Base-by-base conservation (phyloP, 2,888 invertebrate species). In the Cryptus armator region DNA sequence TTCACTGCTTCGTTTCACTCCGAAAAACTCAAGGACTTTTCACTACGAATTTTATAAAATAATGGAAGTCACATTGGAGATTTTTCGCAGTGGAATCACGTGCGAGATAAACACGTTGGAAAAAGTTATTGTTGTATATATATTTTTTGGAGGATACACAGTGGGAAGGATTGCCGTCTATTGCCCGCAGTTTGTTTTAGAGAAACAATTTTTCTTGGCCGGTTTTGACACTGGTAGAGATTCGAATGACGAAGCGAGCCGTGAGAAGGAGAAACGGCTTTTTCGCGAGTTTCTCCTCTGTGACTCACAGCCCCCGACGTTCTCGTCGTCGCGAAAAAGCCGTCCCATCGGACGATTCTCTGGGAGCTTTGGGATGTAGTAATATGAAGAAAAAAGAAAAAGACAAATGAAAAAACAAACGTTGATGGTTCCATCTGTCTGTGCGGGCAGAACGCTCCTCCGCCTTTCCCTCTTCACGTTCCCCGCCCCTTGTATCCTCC, bases 401-500 rank as follows among this genome's bases (percentile, higher is more conserved):
- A 70, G 14, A 48, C 44, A 68, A 24, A 37, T 9, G 46, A 46
- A 67, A 56, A 70, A 48, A 48, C 24, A 68, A 24, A 44, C 24
- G 37, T 37, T 37, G 70, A 78, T 70, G 62, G 68, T 62, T 48
- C 48, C 78, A 78, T 51, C 78, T 78, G 78, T 70, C 46, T 12
- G 48, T 37, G 64, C 29, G 46, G 14, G n/a, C 43, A 19, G 24
- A 74, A 74, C 62, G 62, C n/a, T 29, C 59, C 59, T n/a, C 29
- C 29, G 24, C 51, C 48, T 37, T 48, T 70, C 19, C 19, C 16
- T n/a, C 43, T 43, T 37, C 14, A 37, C 37, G 46, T 37, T 29
- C 62, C 59, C 48, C 70, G 37, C 37, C 51, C 37, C 64, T 19
- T 24, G 24, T 9, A 70, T 64, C 44, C 48, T 44, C 24, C 46